phyloP scores from a whole-genome alignment of 2,888 invertebrate genomes.

The Meiosimyza decipiens region DNA sequence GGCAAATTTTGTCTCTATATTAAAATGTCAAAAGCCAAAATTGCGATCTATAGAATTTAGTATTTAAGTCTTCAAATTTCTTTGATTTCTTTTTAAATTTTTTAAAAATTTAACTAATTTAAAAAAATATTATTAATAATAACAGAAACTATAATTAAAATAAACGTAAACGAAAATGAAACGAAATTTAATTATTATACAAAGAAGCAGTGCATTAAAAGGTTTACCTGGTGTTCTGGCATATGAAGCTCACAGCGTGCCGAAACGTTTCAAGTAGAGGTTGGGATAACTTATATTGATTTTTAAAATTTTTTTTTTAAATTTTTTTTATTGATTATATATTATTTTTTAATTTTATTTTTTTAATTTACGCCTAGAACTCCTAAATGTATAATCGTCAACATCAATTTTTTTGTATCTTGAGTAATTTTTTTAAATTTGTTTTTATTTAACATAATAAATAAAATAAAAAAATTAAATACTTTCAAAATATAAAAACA shows the following conservation, averaged over 20 bases:
- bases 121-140: conserved; percentile 33
- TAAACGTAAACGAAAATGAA: conserved; percentile 35
- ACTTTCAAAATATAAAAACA: conserved; percentile 23
- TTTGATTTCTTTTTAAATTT: background rate
- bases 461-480: conserved; percentile 8
- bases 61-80: no score
- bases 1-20: no score
- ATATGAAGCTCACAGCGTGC: conserved; percentile 75
- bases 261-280: conserved; percentile 63
- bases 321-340: conserved; percentile 29
- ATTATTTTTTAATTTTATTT: conserved; percentile 21
- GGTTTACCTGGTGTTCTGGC: conserved; percentile 71
- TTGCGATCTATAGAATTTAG: no score
- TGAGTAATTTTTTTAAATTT: conserved; percentile 34
- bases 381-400: conserved; percentile 38
- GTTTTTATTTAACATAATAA: conserved; percentile 16
- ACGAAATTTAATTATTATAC: conserved; percentile 45
- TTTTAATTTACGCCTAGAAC: conserved; percentile 13
- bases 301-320: conserved; percentile 35
- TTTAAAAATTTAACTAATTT: background rate
- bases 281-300: conserved; percentile 26
- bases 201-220: conserved; percentile 73
- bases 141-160: conserved; percentile 37
- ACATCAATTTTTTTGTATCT: conserved; percentile 49
- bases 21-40: no score